Evolutionary conservation across 1,140 invertebrate species (phyloP).

Genomic region (Calliphora vicina): DNA sequence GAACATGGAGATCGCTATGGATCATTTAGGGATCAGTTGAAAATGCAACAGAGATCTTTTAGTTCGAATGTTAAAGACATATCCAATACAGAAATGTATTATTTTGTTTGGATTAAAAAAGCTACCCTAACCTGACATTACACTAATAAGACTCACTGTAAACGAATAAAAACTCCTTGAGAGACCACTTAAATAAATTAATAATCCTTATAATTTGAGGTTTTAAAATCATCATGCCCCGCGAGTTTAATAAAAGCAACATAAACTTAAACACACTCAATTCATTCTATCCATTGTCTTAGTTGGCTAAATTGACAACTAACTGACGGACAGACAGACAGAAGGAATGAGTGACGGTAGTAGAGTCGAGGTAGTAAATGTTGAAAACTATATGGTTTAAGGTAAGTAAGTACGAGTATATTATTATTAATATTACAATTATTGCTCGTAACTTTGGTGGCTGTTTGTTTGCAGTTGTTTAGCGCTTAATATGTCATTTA

Average conservation of each 20-base stretch:
- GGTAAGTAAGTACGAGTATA: background rate
- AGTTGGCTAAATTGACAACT: background rate
- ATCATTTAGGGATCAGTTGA: no score
- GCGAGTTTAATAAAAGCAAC: background rate
- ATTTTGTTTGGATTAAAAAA: no score
- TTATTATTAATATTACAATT: background rate
- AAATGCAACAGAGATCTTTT: no score
- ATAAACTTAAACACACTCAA: background rate
- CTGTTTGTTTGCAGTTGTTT: conserved; percentile 53
- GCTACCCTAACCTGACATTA: no score
- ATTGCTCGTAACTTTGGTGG: background rate
- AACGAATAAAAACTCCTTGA: conserved; percentile 1
- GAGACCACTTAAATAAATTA: conserved; percentile 62
- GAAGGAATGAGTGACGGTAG: background rate
- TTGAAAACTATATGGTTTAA: no score
- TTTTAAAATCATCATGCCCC: conserved; percentile 43
- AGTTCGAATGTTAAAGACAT: no score
- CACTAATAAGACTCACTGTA: background rate
- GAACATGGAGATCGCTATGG: no score
- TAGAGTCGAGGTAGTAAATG: no score
- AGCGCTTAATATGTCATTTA: conserved; percentile 64
- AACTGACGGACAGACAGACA: background rate
- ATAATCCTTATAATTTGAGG: conserved; percentile 63
- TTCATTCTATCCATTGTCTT: background rate
- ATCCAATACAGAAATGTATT: no score